These are phyloP conservation scores for Habrosyne pyritoides DNA, from an alignment of 2,888 invertebrate genomes.

Conservation along the genomic window DNA sequence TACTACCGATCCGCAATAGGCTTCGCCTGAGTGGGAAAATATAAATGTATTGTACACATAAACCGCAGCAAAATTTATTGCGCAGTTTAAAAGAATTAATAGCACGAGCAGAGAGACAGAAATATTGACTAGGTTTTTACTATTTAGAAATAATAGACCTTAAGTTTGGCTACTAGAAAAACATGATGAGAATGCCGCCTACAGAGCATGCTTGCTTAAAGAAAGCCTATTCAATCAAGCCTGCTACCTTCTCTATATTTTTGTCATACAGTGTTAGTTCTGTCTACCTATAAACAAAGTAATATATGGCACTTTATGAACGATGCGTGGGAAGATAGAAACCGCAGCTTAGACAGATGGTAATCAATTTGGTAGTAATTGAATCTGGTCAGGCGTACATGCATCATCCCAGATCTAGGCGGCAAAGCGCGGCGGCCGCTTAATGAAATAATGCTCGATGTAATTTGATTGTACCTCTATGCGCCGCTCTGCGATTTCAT, in stretches of 20 bases:
- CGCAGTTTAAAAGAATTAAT: no score
- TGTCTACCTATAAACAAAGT: slow-evolving; percentile 20
- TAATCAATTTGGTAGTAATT: slow-evolving; percentile 76
- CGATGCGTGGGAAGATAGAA: slow-evolving; percentile 44
- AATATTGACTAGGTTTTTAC: no score
- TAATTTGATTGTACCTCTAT: slow-evolving; percentile 47
- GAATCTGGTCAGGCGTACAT: slow-evolving; percentile 66
- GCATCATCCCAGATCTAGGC: slow-evolving; percentile 57
- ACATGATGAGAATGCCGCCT: neutral
- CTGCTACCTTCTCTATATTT: neutral
- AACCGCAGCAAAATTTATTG: no score
- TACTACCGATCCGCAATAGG: no score
- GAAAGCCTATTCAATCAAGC: no score
- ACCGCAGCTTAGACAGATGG: slow-evolving; percentile 59
- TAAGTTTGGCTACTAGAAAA: no score
- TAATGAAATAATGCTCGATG: slow-evolving; percentile 59
- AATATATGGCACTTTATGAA: slow-evolving; percentile 13
- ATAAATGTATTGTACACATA: no score
- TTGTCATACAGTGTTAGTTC: slow-evolving; percentile 2
- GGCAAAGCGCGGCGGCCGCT: slow-evolving; percentile 34
- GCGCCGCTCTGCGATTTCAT: slow-evolving; percentile 16
- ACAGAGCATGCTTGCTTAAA: no score
- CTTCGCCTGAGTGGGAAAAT: no score
- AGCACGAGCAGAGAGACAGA: no score
- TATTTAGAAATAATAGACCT: no score